Conservation (phyloP, 2,797 vertebrate species). For the Cossypha heuglini region DNA sequence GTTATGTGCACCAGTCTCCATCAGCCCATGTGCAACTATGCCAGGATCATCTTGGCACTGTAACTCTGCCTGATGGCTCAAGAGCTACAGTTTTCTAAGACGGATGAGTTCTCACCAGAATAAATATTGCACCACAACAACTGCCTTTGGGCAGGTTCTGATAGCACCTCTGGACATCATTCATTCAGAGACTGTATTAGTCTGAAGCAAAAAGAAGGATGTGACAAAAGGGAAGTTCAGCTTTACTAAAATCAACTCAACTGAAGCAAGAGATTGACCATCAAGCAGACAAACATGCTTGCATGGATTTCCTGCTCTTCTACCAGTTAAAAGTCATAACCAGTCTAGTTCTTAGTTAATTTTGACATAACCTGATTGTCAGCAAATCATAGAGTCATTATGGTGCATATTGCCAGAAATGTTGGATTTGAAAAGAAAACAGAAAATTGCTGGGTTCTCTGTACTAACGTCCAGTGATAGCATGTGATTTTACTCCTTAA, state of each 20-base stretch:
- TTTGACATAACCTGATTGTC: not conserved
- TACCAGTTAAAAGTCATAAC: not conserved
- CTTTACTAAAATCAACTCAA: not conserved
- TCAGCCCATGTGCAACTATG: rapidly evolving
- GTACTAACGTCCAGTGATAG: not conserved
- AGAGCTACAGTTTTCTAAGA: not conserved
- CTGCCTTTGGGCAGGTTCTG: not conserved
- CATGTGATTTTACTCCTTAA: not conserved
- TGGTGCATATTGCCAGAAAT: not conserved
- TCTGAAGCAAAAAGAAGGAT: not conserved
- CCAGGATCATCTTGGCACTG: not conserved
- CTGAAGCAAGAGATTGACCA: not conserved
- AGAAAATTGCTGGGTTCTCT: not conserved
- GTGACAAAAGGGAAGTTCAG: not conserved
- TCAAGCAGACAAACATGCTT: not conserved
- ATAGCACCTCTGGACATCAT: not conserved
- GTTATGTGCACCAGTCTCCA: not conserved
- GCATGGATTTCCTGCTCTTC: not conserved
- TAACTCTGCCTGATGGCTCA: not conserved
- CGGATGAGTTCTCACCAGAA: not conserved
- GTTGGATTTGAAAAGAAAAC: not conserved
- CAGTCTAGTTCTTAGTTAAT: not conserved
- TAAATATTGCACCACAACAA: not conserved
- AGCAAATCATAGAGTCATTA: not conserved
- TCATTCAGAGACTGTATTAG: not conserved